These are phyloP conservation scores for Thymelicus sylvestris DNA, from an alignment of 2,888 invertebrate genomes.

Conservation along the genomic window DNA sequence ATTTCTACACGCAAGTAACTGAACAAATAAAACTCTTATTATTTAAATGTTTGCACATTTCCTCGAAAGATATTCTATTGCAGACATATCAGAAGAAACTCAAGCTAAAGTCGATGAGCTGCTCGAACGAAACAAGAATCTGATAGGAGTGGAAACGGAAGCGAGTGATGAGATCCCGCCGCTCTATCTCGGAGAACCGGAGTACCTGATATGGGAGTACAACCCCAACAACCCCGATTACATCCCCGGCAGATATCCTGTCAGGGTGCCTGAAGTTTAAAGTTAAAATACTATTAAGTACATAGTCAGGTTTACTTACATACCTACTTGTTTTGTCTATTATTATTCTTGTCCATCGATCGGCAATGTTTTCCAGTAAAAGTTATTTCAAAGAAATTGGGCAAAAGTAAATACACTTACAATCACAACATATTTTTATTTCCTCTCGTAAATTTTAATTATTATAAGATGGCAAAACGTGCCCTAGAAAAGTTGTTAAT, in stretches of 20 bases:
- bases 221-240: slow-evolving; percentile 78
- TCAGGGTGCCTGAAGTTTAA: slow-evolving; percentile 69
- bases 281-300: background rate
- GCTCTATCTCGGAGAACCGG: slow-evolving; percentile 76
- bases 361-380: no score
- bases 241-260: slow-evolving; percentile 73
- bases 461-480: no score
- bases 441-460: no score
- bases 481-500: no score
- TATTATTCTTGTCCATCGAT: background rate
- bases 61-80: slow-evolving; percentile 39
- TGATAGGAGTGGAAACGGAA: slow-evolving; percentile 67
- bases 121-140: slow-evolving; percentile 72
- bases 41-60: background rate
- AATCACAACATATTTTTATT: no score
- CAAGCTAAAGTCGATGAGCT: slow-evolving; percentile 70
- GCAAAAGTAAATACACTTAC: no score
- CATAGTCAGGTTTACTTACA: background rate
- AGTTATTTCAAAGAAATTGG: no score
- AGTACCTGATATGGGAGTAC: slow-evolving; percentile 81
- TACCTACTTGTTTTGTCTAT: background rate
- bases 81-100: slow-evolving; percentile 77
- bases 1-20: no score
- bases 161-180: slow-evolving; percentile 77
- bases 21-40: no score